Percentiles rank a stretch among this genome's conserved stretches.
These are phyloP conservation scores for Himalopsyche japonica DNA, from an alignment of 2,888 invertebrate genomes.

Conservation along the genomic window DNA sequence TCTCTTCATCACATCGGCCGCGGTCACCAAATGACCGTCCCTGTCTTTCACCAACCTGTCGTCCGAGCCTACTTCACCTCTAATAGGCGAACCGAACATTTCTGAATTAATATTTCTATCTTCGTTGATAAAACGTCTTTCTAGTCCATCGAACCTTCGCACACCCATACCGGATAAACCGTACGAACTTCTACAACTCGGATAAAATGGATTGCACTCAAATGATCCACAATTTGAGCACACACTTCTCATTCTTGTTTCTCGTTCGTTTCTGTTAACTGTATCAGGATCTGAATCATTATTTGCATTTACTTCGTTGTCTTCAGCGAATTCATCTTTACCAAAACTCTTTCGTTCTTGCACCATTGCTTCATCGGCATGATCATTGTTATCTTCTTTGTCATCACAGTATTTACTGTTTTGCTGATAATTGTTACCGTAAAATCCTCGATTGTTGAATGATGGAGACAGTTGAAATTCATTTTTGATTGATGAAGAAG, in stretches of 20 bases:
- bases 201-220: conserved; percentile 58
- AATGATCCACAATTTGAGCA: conserved; percentile 62
- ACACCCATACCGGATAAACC: conserved; percentile 45
- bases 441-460: conserved; percentile 16
- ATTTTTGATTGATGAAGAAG: conserved; percentile 32
- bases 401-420: conserved; percentile 4
- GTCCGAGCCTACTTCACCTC: conserved; percentile 44
- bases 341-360: conserved; percentile 43
- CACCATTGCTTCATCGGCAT: conserved; percentile 9
- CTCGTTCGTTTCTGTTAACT: conserved; percentile 16
- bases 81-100: conserved; percentile 24
- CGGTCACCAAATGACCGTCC: conserved; percentile 48
- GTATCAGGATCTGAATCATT: conserved; percentile 34
- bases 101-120: conserved; percentile 44
- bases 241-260: conserved; percentile 43
- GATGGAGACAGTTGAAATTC: conserved; percentile 35
- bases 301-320: conserved; percentile 19
- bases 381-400: conserved; percentile 3
- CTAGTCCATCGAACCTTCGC: conserved; percentile 52
- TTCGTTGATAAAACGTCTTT: conserved; percentile 47
- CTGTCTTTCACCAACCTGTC: conserved; percentile 45
- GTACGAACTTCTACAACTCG: conserved; percentile 51
- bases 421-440: conserved; percentile 23
- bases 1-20: conserved; percentile 46
- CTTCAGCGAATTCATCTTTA: conserved; percentile 52